Evolutionary conservation across 1,140 invertebrate species (phyloP), one percentile per base, ranked within the genome.

Genomic region (Microplitis mediator): DNA sequence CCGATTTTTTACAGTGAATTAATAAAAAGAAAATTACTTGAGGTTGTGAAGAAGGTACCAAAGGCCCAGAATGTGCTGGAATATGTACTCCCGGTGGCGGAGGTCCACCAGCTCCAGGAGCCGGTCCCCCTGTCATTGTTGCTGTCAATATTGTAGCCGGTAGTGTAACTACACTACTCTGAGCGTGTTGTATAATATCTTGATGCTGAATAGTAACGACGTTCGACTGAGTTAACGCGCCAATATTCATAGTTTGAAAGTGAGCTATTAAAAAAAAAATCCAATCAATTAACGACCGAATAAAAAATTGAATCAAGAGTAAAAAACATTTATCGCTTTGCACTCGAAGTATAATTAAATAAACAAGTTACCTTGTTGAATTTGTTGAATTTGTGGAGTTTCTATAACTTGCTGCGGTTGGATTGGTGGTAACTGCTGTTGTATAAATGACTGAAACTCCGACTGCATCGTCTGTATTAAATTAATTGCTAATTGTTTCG

Each of bases 381-480:
- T 82, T 78, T 82, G 84, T 76, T 85, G 82, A 71, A 85, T 80
- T 23, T 82, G 82, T 13, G 80, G 77, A 65, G 85, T 81, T 71
- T 86, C 83, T 63, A 84, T 80, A 50, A 87, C 78, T 76, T 85
- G 82, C 51, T 85, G 85, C 58, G 84, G 80, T 75, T 85, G 85
- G 32, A 85, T 81, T 34, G 85, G 84, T 52, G 85, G 86, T 72
- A 85, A 84, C 69, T 90, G 89, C 77, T 91, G 89, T 78, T 89
- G 88, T 71, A 88, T 88, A 71, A 89, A 91, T 67, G 91, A 90
- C 70, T 91, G 90, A 79, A 93, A 89, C 80, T 94, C 93, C 67
- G 92, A 91, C 77, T 93, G 91, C 86, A 95, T 92, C 39, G 93
- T 95, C 87, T 94, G 92, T 70, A 95, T 93, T 39, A 95, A 87